These are phyloP conservation scores for Numenius phaeopus DNA, from an alignment of 2,797 vertebrate genomes.

Conservation along the genomic window DNA sequence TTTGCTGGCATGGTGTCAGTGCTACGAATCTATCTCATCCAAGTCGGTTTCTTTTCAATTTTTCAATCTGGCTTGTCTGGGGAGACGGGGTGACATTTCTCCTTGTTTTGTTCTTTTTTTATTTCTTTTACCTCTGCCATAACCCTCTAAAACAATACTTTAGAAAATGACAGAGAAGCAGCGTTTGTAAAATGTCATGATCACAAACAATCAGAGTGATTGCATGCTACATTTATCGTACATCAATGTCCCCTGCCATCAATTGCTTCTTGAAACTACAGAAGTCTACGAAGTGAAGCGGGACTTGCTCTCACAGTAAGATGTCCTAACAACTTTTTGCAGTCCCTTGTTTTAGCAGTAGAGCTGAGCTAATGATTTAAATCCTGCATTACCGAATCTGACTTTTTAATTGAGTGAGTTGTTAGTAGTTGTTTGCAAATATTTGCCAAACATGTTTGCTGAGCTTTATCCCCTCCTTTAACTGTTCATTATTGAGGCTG, in stretches of 20 bases:
- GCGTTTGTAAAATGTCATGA: constrained; percentile 77
- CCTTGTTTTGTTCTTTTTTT: neutral
- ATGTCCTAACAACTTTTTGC: neutral
- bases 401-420: neutral
- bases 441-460: neutral
- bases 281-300: neutral
- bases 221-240: constrained; percentile 73
- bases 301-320: neutral
- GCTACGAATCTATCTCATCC: neutral
- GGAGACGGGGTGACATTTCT: constrained; percentile 66
- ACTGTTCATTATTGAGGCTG: neutral
- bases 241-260: constrained; percentile 46
- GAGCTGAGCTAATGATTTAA: neutral
- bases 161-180: constrained; percentile 79
- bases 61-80: constrained; percentile 66
- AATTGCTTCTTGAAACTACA: constrained; percentile 17
- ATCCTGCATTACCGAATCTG: neutral
- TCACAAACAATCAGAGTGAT: constrained; percentile 73
- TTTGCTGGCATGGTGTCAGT: constrained; percentile 10
- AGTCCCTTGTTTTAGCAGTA: neutral
- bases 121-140: constrained; percentile 63
- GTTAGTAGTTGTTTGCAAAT: neutral
- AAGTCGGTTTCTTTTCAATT: constrained; percentile 47
- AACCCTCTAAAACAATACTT: constrained; percentile 73
- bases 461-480: neutral